Evolutionary conservation across 30 jellyfish, hydroid and myxozoan species (phyloP), one percentile per base, ranked within the genome.

Genomic region (Cassiopea andromeda): DNA sequence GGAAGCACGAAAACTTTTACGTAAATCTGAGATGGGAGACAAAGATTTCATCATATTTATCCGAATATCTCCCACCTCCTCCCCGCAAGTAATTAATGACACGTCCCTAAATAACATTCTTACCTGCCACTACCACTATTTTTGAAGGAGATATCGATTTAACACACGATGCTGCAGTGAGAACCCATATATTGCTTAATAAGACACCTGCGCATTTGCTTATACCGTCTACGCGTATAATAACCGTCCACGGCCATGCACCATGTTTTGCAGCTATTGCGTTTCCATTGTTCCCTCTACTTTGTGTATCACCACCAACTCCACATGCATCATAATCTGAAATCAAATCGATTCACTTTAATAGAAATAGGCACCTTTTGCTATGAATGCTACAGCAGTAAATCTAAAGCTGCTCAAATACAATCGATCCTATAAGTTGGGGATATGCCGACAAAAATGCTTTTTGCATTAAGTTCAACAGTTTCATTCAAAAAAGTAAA

Each of bases 171-270:
- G 90, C 97, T 50, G 97, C 86, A 1, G 97, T 90, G 1, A 90
- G 78, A 46, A 90, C 90, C 93, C 93, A 90, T 15, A 49, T 4
- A 47, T 82, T 84, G 69, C 47, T 67, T 16, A 81, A 7, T 18
- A 81, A 43, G 45, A 76, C 81, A 9, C 96, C 96, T 13, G 88
- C 58, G 74, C 96, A 88, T 46, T 12, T 46, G 10, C 60, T 13
- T 38, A 15, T 60, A 19, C 97, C 97, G 47, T 81, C 71, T 1
- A 75, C 58, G 68, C 47, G 50, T 16, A 89, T 49, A 49, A 46
- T 45, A 17, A 89, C 97, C 0, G 83, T 76, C 92, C 92, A 89
- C 6, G 97, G 97, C 97, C 97, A 89, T 1, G 92, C 92, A 7
- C 97, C 97, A 19, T 80, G 92, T 6, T 69, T 77, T 13, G 78